phyloP scores from a whole-genome alignment of 2,888 invertebrate species.

The Caenorhabditis zanzibari region DNA sequence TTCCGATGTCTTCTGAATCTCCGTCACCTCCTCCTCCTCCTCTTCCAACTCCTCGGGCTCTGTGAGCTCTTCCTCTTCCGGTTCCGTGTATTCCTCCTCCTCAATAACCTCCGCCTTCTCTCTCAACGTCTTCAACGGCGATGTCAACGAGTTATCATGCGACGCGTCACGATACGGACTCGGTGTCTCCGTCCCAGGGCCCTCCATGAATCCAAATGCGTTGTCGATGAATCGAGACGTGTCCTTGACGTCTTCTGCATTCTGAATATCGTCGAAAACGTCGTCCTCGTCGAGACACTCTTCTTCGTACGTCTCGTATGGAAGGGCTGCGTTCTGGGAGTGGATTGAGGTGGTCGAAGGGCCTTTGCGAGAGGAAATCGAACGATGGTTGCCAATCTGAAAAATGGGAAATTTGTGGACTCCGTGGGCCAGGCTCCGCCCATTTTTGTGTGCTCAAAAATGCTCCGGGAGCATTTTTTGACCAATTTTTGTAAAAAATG shows the following conservation, averaged over 20 bases:
- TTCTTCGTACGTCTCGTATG: conserved; percentile 11
- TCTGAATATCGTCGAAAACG: conserved; percentile 10
- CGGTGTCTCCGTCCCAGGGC: conserved; percentile 57
- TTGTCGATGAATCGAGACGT: conserved; percentile 72
- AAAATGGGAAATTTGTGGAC: not conserved
- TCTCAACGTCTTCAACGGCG: conserved; percentile 11
- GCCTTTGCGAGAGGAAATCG: conserved; percentile 23
- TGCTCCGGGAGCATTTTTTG: too few species aligned
- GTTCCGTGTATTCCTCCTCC: conserved; percentile 57
- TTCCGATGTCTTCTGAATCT: not conserved
- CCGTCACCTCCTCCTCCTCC: not conserved
- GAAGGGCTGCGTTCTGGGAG: conserved; percentile 42
- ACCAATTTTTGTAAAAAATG: too few species aligned
- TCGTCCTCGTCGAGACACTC: conserved; percentile 16
- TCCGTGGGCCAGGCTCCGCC: not conserved
- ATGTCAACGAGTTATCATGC: conserved; percentile 6
- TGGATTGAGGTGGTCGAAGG: conserved; percentile 38
- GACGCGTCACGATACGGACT: conserved; percentile 45
- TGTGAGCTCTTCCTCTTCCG: conserved; percentile 27
- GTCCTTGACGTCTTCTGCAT: conserved; percentile 25
- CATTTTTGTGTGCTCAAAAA: too few species aligned
- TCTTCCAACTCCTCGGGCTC: conserved; percentile 26
- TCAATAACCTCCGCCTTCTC: conserved; percentile 38
- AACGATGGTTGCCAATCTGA: conserved; percentile 26
- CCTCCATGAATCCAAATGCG: conserved; percentile 74